Base-by-base conservation (phyloP, 2,113 vertebrate species). In the Ancistrus triradiatus region DNA sequence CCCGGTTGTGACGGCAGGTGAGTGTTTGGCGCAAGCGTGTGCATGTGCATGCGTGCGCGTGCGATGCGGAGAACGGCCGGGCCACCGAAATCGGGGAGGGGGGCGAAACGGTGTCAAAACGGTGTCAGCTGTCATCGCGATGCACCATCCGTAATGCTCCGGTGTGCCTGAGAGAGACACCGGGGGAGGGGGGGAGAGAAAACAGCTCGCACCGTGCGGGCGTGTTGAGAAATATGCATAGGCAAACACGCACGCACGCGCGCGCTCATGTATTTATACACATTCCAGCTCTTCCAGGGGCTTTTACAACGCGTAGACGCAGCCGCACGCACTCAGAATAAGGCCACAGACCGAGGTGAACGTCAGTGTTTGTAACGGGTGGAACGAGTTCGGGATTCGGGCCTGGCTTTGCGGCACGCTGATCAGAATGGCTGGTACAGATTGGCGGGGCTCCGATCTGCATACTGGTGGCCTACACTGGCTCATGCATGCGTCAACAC, bases 1-100 rank as follows among this genome's bases (percentile, higher is more conserved):
- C 63, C n/a, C 51, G 48, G 38, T 40, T 51, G 66, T 47, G 50
- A 59, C 22, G 40, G 49, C 65, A 74, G 75, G 78, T 75, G 68
- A 72, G 73, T 43, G 61, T n/a, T 40, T 15, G 58, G 13, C 56
- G 59, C 15, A 35, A 19, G 72, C 53, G 60, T 65, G 60, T 58
- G 37, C 40, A 48, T 44, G 37, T 25, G 47, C 25, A 38, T 27
- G 31, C 13, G 64, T 27, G 56, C n/a, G 70, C 68, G 48, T 31
- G 50, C 35, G 69, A 64, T 65, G 61, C 61, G 50, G 62, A 62
- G 67, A 43, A 47, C 43, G 21, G 19, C 37, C 44, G 28, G 59
- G 35, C 38, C 38, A 42, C 38, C 13, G 38, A 19, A 15, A 19
- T 4, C 10, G 17, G 21, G 37, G 37, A 28, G n/a, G n/a, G n/a